phyloP scores from a whole-genome alignment of 2,113 vertebrate species.

The Myanophis thanlyinensis region DNA sequence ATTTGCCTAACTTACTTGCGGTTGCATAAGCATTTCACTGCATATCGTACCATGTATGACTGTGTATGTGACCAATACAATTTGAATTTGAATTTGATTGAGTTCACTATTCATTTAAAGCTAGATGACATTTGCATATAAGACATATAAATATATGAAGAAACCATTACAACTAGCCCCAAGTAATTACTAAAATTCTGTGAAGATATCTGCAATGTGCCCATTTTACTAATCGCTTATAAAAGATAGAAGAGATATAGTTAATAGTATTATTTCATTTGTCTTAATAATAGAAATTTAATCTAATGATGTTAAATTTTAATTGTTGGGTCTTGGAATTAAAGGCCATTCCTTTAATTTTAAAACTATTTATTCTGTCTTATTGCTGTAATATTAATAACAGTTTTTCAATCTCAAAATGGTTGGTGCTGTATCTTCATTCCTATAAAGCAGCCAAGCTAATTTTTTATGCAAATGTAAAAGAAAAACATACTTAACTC shows the following conservation, averaged over 20 bases:
- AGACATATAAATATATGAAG: background rate
- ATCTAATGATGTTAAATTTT: background rate
- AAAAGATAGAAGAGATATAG: background rate
- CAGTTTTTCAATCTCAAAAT: background rate
- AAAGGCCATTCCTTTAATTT: background rate
- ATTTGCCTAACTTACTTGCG: no score
- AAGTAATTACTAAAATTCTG: background rate
- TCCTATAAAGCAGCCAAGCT: background rate
- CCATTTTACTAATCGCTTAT: background rate
- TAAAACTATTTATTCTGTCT: background rate
- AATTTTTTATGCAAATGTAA: background rate
- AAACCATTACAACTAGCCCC: background rate
- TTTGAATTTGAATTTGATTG: no score
- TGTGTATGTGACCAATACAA: no score
- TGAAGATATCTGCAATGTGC: background rate
- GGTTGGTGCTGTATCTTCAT: background rate
- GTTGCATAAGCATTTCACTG: no score
- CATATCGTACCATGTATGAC: no score
- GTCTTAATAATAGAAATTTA: background rate
- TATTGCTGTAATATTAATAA: background rate
- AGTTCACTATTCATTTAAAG: background rate
- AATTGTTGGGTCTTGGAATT: background rate
- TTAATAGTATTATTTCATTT: background rate
- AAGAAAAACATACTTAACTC: background rate
- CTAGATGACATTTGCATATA: background rate